These are phyloP conservation scores for Muscicapa comitata DNA, from an alignment of 2,797 vertebrate genomes.

Conservation along the genomic window DNA sequence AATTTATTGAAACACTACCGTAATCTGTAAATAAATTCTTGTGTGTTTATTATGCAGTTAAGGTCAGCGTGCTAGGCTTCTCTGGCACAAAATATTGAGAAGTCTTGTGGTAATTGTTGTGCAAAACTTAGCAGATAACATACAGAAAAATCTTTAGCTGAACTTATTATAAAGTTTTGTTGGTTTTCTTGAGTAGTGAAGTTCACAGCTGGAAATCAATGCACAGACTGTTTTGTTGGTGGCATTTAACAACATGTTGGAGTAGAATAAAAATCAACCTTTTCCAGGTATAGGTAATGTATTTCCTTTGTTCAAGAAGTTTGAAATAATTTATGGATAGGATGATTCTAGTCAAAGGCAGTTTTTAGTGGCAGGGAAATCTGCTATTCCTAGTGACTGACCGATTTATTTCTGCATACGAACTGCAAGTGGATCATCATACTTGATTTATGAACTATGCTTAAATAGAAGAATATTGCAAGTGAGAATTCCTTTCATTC, in stretches of 20 bases:
- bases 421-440: background rate
- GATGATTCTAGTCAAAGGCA: background rate
- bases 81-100: background rate
- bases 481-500: background rate
- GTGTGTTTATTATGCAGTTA: background rate
- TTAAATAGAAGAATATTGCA: background rate
- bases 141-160: background rate
- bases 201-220: background rate
- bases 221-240: background rate
- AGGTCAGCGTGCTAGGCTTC: background rate
- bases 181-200: background rate
- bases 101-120: background rate
- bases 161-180: background rate
- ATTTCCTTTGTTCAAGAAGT: background rate
- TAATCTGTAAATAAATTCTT: background rate
- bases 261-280: background rate
- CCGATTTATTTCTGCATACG: background rate
- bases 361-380: background rate
- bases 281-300: background rate
- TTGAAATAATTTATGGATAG: background rate
- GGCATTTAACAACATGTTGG: background rate
- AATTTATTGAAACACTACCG: background rate
- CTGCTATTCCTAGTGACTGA: background rate
- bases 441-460: background rate
- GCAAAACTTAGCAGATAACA: background rate